These are phyloP conservation scores for Notodonta dromedarius DNA, from an alignment of 2,888 invertebrate genomes.

Conservation along the genomic window DNA sequence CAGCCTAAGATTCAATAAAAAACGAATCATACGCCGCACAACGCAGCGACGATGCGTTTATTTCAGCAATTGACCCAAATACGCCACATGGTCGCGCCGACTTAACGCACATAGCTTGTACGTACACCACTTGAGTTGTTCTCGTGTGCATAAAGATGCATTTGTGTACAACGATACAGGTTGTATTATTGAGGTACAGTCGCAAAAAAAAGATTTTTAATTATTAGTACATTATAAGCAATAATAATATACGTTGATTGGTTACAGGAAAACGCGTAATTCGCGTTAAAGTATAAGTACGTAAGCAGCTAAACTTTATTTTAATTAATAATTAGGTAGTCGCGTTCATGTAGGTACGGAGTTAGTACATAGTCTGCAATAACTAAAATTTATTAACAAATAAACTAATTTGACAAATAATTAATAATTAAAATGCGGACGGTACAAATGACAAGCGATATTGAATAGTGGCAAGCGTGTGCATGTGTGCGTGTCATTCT, in stretches of 20 bases:
- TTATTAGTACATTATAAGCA: too few species aligned
- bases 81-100: conserved; percentile 68
- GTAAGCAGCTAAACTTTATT: too few species aligned
- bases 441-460: conserved; percentile 79
- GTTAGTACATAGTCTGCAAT: too few species aligned
- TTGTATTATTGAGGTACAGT: conserved; percentile 55
- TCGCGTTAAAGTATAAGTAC: too few species aligned
- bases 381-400: too few species aligned
- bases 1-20: conserved; percentile 43
- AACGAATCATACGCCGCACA: conserved; percentile 44
- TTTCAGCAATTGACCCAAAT: conserved; percentile 80
- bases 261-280: too few species aligned
- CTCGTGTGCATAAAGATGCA: conserved; percentile 45
- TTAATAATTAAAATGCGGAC: conserved; percentile 50
- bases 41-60: conserved; percentile 61
- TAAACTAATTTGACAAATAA: conserved; percentile 5
- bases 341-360: too few species aligned
- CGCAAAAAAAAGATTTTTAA: conserved; percentile 29
- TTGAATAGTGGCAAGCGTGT: conserved; percentile 71
- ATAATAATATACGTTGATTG: too few species aligned
- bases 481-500: conserved; percentile 71
- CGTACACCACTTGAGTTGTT: conserved; percentile 35
- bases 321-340: too few species aligned
- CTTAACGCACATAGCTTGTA: conserved; percentile 51
- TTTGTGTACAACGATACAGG: conserved; percentile 48